Base-by-base conservation (phyloP, 2,113 vertebrate species). In the Takifugu bimaculatus region DNA sequence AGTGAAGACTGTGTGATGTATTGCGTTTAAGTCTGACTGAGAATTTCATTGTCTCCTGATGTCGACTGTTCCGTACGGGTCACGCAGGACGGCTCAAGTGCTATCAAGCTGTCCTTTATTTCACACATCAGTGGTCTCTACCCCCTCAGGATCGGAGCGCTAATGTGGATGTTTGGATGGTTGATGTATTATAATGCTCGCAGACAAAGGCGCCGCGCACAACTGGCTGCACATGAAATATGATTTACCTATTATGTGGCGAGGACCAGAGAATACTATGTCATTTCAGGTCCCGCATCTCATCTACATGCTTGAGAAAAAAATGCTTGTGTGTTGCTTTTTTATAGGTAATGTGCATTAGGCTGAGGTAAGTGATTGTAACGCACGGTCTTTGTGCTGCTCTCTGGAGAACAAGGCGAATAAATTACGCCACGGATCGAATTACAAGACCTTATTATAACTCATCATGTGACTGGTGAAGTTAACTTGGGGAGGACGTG, bases 21-120 rank as follows among this genome's bases (percentile, higher is more conserved):
- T 74, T 68, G 54, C 13, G 26, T 74, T 82, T 78, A 65, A 67
- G 64, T 76, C 70, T 72, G 65, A 51, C 60, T 26, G 72, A 74
- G 56, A 79, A 67, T 69, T 68, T 64, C 64, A 85, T 79, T 78
- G 79, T 86, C 65, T 75, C 67, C 49, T 65, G 75, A 84, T 72
- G 60, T 64, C 63, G 59, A 64, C 4, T 32, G 72, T 71, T 81
- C 58, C 68, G 67, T 72, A 66, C 3, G 57, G 70, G 69, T 62
- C 51, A 26, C 62, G 49, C 14, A 42, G 66, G 68, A 65, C 55
- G 27, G 63, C 61, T 72, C 67, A 67, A 75, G 73, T 28, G 68
- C 66, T 80, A 76, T 82, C 77, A 68, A 60, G 47, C 72, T 80
- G 68, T 74, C 70, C 67, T 78, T 78, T 70, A 73, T 80, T 79